Percentiles rank a stretch among this genome's conserved stretches.
Conservation (phyloP, 2,888 invertebrate species). For the Drosophila merina region DNA sequence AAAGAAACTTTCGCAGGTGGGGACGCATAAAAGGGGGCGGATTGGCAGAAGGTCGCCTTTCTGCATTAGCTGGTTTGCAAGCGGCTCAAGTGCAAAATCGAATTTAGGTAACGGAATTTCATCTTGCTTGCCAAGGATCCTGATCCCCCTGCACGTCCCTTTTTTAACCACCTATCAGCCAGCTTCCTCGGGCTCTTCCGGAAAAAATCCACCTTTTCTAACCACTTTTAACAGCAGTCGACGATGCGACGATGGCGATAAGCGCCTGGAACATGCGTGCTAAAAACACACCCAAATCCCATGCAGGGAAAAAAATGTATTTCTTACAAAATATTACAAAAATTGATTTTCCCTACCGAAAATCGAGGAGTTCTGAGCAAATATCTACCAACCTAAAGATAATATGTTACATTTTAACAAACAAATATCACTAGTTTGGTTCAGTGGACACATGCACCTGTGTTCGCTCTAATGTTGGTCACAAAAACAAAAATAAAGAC, state of each 20-base stretch:
- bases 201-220: conserved; percentile 11
- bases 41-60: conserved; percentile 58
- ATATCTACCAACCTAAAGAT: no score
- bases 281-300: conserved; percentile 56
- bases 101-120: conserved; percentile 78
- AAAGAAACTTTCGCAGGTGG: conserved; percentile 48
- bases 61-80: conserved; percentile 71
- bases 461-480: conserved; percentile 46
- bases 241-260: conserved; percentile 64
- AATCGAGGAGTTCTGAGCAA: no score
- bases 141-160: conserved; percentile 17
- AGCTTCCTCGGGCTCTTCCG: not conserved
- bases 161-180: not conserved
- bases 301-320: conserved; percentile 4
- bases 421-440: not conserved
- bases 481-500: conserved; percentile 32
- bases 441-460: conserved; percentile 25
- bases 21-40: conserved; percentile 38
- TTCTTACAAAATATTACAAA: no score
- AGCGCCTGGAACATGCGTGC: conserved; percentile 74
- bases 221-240: conserved; percentile 27
- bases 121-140: conserved; percentile 64
- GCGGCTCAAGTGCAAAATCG: conserved; percentile 79
- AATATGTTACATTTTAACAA: not conserved
- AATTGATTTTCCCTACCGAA: no score